Evolutionary conservation across 2,797 vertebrate genomes (phyloP).

Genomic region (Alcedo quadribrachys): DNA sequence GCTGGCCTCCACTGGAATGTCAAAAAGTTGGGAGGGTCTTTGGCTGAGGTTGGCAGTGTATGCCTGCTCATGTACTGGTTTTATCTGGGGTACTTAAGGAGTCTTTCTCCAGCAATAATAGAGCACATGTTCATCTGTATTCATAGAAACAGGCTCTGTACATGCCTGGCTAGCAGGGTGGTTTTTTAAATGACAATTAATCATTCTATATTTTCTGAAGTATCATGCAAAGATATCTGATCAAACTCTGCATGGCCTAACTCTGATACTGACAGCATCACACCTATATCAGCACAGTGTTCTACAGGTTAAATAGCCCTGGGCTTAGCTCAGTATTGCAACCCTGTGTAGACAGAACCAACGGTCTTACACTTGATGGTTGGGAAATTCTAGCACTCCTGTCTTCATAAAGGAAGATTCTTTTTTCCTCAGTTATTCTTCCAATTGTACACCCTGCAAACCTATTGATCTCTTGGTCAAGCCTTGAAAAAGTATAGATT

Average conservation of each 20-base stretch:
- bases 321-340: not conserved
- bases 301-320: not conserved
- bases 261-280: not conserved
- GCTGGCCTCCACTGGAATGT: not conserved
- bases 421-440: not conserved
- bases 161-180: not conserved
- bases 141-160: not conserved
- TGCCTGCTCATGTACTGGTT: not conserved
- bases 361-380: not conserved
- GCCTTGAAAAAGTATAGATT: not conserved
- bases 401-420: not conserved
- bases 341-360: not conserved
- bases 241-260: not conserved
- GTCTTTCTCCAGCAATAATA: not conserved
- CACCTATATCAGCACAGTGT: not conserved
- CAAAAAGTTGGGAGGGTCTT: not conserved
- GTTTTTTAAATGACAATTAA: not conserved
- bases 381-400: not conserved
- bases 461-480: not conserved
- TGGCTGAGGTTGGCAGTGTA: not conserved
- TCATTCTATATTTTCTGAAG: not conserved
- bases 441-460: not conserved
- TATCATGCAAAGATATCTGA: not conserved
- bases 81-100: not conserved
- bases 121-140: not conserved